phyloP scores from a whole-genome alignment of 2,797 vertebrate species.

The Myotis daubentonii region DNA sequence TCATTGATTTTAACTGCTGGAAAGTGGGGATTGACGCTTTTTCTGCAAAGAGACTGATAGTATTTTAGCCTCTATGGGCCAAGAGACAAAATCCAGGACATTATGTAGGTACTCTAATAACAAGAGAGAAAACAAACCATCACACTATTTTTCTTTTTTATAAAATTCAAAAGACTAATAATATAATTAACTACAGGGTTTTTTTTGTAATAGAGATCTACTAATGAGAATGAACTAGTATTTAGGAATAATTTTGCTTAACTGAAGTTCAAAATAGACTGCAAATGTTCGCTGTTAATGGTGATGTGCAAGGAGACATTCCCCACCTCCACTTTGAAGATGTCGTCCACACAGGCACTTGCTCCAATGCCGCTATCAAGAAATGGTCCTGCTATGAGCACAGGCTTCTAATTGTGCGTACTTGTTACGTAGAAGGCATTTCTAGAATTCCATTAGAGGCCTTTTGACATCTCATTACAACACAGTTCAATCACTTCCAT shows the following conservation, averaged over 20 bases:
- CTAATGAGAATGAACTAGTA: not conserved
- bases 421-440: not conserved
- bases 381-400: not conserved
- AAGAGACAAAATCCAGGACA: not conserved
- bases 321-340: not conserved
- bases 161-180: conserved; percentile 9
- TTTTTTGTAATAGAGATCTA: not conserved
- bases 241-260: not conserved
- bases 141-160: not conserved
- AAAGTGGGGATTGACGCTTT: not conserved
- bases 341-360: not conserved
- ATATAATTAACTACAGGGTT: not conserved
- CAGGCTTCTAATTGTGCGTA: not conserved
- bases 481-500: not conserved
- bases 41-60: not conserved
- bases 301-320: not conserved
- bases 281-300: not conserved
- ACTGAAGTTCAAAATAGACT: not conserved
- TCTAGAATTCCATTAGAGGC: not conserved
- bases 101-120: not conserved
- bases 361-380: not conserved
- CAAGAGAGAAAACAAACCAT: not conserved
- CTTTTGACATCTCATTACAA: not conserved
- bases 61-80: not conserved
- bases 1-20: not conserved